These are phyloP conservation scores for Myotis lucifugus DNA, from an alignment of 2,113 vertebrate species.

Conservation along the genomic window DNA sequence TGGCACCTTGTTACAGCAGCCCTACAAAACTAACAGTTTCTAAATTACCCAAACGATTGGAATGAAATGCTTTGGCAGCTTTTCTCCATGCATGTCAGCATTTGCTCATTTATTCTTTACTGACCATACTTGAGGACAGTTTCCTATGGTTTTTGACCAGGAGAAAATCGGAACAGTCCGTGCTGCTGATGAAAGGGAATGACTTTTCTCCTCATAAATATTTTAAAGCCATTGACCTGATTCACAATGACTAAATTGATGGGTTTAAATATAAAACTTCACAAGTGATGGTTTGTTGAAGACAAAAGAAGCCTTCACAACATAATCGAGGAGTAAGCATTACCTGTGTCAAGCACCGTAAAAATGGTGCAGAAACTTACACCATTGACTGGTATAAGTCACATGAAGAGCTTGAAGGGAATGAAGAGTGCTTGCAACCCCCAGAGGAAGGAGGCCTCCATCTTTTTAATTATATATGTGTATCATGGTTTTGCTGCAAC, in stretches of 20 bases:
- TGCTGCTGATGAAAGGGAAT: not conserved
- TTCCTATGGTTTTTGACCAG: not conserved
- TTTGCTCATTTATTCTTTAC: not conserved
- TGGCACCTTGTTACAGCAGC: not conserved
- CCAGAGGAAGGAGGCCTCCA: not conserved
- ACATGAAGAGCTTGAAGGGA: not conserved
- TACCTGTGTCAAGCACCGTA: not conserved
- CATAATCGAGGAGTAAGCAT: not conserved
- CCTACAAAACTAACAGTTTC: not conserved
- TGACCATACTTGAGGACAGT: not conserved
- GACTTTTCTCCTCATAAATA: not conserved
- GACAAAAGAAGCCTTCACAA: not conserved
- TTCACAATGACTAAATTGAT: not conserved
- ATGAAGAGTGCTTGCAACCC: not conserved
- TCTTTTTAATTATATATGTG: not conserved
- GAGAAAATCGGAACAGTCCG: not conserved
- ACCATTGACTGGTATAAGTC: not conserved
- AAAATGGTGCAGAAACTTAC: not conserved
- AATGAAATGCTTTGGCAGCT: not conserved
- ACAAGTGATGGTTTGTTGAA: not conserved
- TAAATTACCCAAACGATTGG: not conserved
- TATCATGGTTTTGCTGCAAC: not conserved
- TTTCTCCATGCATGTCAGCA: not conserved
- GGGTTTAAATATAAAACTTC: not conserved
- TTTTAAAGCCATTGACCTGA: slow-evolving; percentile 37